phyloP scores from a whole-genome alignment of 2,888 invertebrate genomes.

The Reticulitermes lucifugus region DNA sequence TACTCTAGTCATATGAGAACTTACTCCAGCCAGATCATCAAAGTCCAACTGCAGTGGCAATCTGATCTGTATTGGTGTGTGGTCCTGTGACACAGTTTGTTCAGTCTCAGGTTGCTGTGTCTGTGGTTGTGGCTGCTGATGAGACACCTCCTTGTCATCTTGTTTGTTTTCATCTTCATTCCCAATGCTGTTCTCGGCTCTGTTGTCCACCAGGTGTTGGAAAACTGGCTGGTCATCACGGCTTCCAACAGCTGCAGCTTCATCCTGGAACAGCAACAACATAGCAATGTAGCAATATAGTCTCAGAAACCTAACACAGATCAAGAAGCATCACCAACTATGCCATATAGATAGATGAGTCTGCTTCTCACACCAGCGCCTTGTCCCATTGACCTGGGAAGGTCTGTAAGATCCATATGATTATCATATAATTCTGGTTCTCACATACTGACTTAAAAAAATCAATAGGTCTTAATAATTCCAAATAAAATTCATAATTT shows the following conservation, averaged over 20 bases:
- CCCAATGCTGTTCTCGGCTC: slow-evolving; percentile 65
- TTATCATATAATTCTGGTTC: no score
- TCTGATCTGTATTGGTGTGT: slow-evolving; percentile 70
- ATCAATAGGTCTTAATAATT: no score
- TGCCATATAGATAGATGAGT: no score
- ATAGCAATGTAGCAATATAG: no score
- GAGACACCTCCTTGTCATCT: slow-evolving; percentile 56
- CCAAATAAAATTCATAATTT: no score
- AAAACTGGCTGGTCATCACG: slow-evolving; percentile 21
- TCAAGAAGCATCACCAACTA: no score
- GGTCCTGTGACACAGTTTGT: slow-evolving; percentile 59
- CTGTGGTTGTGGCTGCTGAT: slow-evolving; percentile 56
- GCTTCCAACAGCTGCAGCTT: slow-evolving; percentile 6
- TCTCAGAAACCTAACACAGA: no score
- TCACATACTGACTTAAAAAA: no score
- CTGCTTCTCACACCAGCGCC: no score
- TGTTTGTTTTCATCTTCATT: slow-evolving; percentile 70
- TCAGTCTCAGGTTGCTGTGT: slow-evolving; percentile 55
- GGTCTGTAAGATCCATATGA: no score
- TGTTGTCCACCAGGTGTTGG: slow-evolving; percentile 59
- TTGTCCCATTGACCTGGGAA: no score
- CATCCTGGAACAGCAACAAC: slow-evolving; percentile 23
- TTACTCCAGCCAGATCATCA: slow-evolving; percentile 84
- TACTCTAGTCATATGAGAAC: slow-evolving; percentile 51
- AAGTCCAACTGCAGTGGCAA: slow-evolving; percentile 85